phyloP scores from a whole-genome alignment of 2,113 vertebrate species.

The Ornithorhynchus anatinus region DNA sequence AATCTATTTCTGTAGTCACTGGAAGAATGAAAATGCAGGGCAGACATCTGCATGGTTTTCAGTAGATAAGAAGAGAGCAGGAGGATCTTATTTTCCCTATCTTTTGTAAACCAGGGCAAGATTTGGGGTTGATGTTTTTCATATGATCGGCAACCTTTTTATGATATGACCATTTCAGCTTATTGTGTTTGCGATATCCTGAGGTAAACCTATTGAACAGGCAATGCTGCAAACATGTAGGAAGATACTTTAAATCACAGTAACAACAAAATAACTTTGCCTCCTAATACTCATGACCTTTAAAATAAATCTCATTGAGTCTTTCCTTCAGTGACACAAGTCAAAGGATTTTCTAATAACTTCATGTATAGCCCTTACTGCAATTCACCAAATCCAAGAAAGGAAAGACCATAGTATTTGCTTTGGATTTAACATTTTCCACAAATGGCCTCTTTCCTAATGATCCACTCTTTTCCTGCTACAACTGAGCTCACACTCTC shows the following conservation, averaged over 20 bases:
- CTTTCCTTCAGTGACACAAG: constrained; percentile 58
- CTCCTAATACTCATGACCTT: constrained; percentile 49
- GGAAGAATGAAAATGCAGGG: constrained; percentile 59
- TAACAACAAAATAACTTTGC: constrained; percentile 33
- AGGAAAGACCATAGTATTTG: no score
- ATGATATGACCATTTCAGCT: no score
- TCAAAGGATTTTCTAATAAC: constrained; percentile 59
- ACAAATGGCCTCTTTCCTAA: no score
- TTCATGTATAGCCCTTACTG: constrained; percentile 50
- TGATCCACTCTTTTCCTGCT: no score
- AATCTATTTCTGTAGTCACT: constrained; percentile 28
- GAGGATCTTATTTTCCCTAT: constrained; percentile 11
- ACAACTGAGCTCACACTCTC: no score
- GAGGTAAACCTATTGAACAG: background rate
- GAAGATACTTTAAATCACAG: background rate
- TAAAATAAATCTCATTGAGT: constrained; percentile 59
- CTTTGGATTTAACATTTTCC: no score
- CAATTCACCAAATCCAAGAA: constrained; percentile 32
- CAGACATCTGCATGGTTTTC: constrained; percentile 40
- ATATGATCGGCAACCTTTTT: no score
- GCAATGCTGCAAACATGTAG: background rate
- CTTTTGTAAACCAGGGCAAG: constrained; percentile 23
- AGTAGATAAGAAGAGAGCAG: constrained; percentile 20
- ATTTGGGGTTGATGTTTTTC: no score
- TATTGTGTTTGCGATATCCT: no score